Evolutionary conservation across 2,113 vertebrate genomes (phyloP).

Genomic region (Anhinga rufa): DNA sequence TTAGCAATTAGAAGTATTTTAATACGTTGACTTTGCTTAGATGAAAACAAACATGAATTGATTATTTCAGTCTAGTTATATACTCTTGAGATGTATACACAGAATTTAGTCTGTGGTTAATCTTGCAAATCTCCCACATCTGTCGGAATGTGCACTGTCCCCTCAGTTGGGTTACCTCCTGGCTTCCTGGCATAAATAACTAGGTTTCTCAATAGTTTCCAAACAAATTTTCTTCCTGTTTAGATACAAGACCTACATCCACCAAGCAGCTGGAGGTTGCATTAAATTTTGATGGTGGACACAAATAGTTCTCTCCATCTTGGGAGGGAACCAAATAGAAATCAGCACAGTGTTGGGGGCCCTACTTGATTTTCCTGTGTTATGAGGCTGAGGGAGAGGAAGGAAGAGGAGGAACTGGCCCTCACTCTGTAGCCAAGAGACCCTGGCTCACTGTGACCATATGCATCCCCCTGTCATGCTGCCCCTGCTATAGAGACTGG

Average conservation of each 20-base stretch:
- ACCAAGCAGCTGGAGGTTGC: background rate
- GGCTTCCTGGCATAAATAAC: background rate
- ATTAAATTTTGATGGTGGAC: background rate
- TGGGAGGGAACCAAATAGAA: background rate
- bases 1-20: background rate
- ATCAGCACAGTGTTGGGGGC: background rate
- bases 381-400: background rate
- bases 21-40: background rate
- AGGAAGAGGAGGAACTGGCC: background rate
- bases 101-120: background rate
- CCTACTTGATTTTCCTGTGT: background rate
- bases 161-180: background rate
- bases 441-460: background rate
- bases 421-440: background rate
- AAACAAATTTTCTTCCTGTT: background rate
- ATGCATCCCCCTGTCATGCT: accelerated
- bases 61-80: background rate
- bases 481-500: background rate
- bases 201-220: background rate
- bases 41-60: background rate
- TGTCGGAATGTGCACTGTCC: background rate
- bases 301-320: background rate
- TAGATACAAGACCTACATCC: background rate
- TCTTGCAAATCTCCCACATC: background rate
- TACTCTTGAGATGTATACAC: background rate